Base-by-base conservation (phyloP, 2,888 invertebrate genomes). In the Nephrotoma appendiculata region DNA sequence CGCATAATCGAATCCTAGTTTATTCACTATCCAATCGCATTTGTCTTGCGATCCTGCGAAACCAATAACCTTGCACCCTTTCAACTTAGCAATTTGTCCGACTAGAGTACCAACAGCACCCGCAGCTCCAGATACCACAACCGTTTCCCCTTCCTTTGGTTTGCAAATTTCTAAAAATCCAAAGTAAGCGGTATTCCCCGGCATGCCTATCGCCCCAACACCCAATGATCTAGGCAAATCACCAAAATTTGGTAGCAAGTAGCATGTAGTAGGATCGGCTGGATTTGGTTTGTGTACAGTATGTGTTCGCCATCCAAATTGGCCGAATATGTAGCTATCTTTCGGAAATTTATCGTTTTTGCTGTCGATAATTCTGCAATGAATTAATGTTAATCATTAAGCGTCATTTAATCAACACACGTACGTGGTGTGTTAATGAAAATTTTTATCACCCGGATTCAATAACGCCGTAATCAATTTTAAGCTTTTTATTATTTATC, bases 81-180 rank as follows among this genome's bases (percentile, higher is more conserved):
- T 93, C 86, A 94, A 93, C 92, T 96, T 96, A 0, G 94, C 96
- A 88, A 96, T 95, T 92, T 96, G 96, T 1, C 96, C 96, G 42
- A 96, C 96, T 86, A 95, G 93, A 87, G 94, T 94, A 6, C 96
- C 96, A 12, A 96, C 96, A 57, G 96, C 96, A 31, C 96, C 96
- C 41, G 95, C 96, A 12, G 96, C 96, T 5, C 94, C 94, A 43
- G 94, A 94, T 0, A 96, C 93, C 0, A 95, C 94, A 12, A 96
- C 93, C 0, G 94, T 95, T 90, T 96, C 96, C 6, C 95, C 96
- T 4, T 93, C 89, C 91, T 95, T 94, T 2, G 96, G 95, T 87
- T 94, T 90, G 88, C 95, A 96, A 87, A 96, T 91, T 88, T 96
- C 95, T 88, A 94, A 90, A 11, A 96, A 91, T 0, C 96, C 96